phyloP scores from a whole-genome alignment of 1,140 invertebrate species.

The Pectinophora gossypiella region DNA sequence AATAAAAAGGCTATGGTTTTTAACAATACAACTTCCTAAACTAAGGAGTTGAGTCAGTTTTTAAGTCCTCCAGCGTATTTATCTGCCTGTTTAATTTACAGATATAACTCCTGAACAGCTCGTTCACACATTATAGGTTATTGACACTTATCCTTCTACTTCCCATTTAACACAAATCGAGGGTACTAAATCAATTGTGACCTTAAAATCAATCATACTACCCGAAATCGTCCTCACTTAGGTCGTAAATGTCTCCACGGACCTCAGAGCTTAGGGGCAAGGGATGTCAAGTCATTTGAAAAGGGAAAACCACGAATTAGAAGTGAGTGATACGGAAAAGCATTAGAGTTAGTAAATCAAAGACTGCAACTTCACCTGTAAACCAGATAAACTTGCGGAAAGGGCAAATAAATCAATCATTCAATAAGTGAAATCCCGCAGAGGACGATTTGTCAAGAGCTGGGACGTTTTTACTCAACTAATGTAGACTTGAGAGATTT shows the following conservation, averaged over 20 bases:
- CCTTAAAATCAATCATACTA: slow-evolving; percentile 45
- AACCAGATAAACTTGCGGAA: slow-evolving; percentile 20
- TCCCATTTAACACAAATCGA: no score
- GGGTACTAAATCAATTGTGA: no score
- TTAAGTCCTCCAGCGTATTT: no score
- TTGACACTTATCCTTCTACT: no score
- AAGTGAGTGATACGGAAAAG: slow-evolving; percentile 54
- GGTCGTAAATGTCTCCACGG: slow-evolving; percentile 10
- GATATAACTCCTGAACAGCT: no score
- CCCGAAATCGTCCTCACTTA: slow-evolving; percentile 29
- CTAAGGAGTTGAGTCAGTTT: no score
- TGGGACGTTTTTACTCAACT: slow-evolving; percentile 16
- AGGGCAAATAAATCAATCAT: slow-evolving; percentile 60
- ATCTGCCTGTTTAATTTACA: no score
- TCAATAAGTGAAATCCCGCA: slow-evolving; percentile 45
- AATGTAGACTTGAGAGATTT: slow-evolving; percentile 6
- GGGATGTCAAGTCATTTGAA: slow-evolving; percentile 55
- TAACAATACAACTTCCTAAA: no score
- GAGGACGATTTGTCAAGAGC: slow-evolving; percentile 53
- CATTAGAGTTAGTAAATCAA: slow-evolving; percentile 70
- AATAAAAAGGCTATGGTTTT: no score
- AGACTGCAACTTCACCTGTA: slow-evolving; percentile 51
- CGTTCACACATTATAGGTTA: no score
- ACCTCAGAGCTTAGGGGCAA: slow-evolving; percentile 27
- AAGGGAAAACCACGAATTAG: slow-evolving; percentile 60